Evolutionary conservation across 2,888 invertebrate species (phyloP), one percentile per base, ranked within the genome.

Genomic region (Apomyelois bistriatella): DNA sequence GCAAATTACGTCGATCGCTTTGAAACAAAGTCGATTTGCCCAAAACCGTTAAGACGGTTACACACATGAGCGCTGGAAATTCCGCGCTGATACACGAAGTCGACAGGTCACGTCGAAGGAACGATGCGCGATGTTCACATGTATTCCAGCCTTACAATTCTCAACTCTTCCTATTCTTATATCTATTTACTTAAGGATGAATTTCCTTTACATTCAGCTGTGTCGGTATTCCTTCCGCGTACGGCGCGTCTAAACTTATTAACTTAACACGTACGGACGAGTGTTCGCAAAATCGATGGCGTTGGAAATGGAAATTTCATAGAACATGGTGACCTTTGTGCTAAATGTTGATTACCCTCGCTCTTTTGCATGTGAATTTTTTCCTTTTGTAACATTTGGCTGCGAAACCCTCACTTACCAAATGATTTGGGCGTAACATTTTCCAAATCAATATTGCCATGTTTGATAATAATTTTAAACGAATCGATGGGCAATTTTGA

Each of bases 161-260:
- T n/a, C n/a, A n/a, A 17, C 6, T 46, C 10, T n/a, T 4, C 6
- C 10, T 13, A 10, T 2, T 46, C 46, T 46, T 46, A 35, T 15
- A 4, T 1, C 35, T 46, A 46, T 46, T 35, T 10, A 49, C 57
- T 58, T 50, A 51, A 54, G 1, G 52, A 17, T 17, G 32, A 36
- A 46, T 40, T 56, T 22, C 53, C 4, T 35, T 9, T 13, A 12
- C 1, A 35, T 17, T 22, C 41, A 3, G 35, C 15, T 16, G 35
- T 51, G 62, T 60, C 60, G 7, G 42, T 47, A 73, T 76, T 71
- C 77, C 58, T 61, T 64, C 60, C 74, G 64, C 74, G 72, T 75
- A 61, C 61, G 52, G 64, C 62, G 62, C 65, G 66, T 74, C 72
- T 76, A 70, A 76, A 75, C 72, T 78, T 77, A 76, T 76, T 78